Evolutionary conservation across 64 coral and sea anemone species (phyloP), one percentile per base, ranked within the genome.

Genomic region (Stichodactyla mertensii): DNA sequence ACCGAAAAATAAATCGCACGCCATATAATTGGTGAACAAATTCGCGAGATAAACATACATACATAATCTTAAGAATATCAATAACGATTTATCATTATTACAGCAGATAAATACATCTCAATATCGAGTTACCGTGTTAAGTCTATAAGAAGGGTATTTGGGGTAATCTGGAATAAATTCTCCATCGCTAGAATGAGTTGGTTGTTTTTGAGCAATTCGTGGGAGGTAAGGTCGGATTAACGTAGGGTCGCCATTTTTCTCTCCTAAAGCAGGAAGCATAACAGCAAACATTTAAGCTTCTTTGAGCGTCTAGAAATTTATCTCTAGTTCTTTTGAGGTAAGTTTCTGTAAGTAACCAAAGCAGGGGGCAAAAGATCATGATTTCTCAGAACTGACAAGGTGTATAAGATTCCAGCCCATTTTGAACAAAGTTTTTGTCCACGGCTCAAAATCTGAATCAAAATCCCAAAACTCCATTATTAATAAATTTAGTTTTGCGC

Each of bases 271-370:
- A 74, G 69, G 69, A 74, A 74, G 27, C 69, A 12, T 23, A 74
- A 31, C 7, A 74, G 10, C 7, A 36, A 31, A 6, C 7, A 6
- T 4, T 74, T 74, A 74, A 74, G 69, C 69, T 74, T 74, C 69
- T 74, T 74, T 74, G 12, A 74, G 69, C 69, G 69, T 74, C 69
- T 74, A 74, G 69, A 74, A 74, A 74, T 74, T 74, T 74, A 74
- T 74, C 69, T 74, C 69, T 31, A 13, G 23, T 74, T 23, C 7
- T 8, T 27, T 74, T 23, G 69, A 74, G 16, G n/a, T 74, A 27
- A 27, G 7, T 74, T 20, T 69, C 7, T 7, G 16, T 7, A 69
- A 16, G 19, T n/a, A 74, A 74, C 22, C 69, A 27, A 74, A 74
- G 69, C 36, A 23, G 69, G 69, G 69, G 69, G 69, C 69, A n/a